phyloP scores from a whole-genome alignment of 1,140 invertebrate species.

The Calosoma granatense region DNA sequence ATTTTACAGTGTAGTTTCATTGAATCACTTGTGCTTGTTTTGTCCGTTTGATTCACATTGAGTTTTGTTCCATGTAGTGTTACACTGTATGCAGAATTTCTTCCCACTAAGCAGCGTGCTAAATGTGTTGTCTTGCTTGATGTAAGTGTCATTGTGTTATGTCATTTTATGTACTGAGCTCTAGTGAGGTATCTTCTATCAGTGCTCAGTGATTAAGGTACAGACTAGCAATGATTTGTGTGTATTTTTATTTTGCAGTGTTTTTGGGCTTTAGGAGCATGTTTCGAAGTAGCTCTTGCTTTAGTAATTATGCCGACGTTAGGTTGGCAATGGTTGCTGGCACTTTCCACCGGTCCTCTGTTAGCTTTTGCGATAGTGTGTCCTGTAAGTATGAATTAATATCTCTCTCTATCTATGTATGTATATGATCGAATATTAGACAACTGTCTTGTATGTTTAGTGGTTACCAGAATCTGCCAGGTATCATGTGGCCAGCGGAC shows the following conservation, averaged over 20 bases:
- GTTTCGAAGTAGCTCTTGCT: conserved; percentile 83
- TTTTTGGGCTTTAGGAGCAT: conserved; percentile 93
- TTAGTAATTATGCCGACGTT: conserved; percentile 84
- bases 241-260: conserved; percentile 52
- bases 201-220: too few species aligned
- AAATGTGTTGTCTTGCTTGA: conserved; percentile 92
- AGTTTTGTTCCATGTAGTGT: conserved; percentile 53
- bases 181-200: conserved; percentile 2
- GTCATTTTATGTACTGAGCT: conserved; percentile 6
- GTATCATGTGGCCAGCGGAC: conserved; percentile 76
- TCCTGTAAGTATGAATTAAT: conserved; percentile 46
- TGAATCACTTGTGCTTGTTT: conserved; percentile 17
- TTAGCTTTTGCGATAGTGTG: conserved; percentile 72
- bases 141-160: conserved; percentile 47
- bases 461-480: conserved; percentile 90
- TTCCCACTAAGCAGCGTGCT: conserved; percentile 84
- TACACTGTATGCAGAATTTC: conserved; percentile 92
- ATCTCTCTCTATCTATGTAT: conserved; percentile 14
- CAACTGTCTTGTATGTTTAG: conserved; percentile 40
- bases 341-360: conserved; percentile 77
- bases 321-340: conserved; percentile 85
- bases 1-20: conserved; percentile 20
- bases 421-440: conserved; percentile 4
- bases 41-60: conserved; percentile 12
- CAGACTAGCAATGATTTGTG: conserved; percentile 13